These are phyloP conservation scores for Microctonus aethiopoides DNA, from an alignment of 2,888 invertebrate species.

Conservation along the genomic window DNA sequence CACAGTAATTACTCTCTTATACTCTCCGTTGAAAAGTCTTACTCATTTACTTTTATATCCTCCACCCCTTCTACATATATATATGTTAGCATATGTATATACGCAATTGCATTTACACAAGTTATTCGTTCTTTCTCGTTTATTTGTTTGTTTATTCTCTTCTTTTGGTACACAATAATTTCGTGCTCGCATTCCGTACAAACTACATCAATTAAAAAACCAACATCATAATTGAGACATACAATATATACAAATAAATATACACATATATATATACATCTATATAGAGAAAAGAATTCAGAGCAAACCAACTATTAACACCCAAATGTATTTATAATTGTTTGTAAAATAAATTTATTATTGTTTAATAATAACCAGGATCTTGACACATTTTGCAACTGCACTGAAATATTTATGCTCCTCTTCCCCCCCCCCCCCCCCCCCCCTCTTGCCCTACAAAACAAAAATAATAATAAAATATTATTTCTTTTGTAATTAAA, in stretches of 20 bases:
- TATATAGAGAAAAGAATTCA: slow-evolving; percentile 55
- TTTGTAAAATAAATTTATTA: slow-evolving; percentile 37
- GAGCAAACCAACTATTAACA: slow-evolving; percentile 41
- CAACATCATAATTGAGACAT: slow-evolving; percentile 62
- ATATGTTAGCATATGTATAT: neutral
- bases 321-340: slow-evolving; percentile 47
- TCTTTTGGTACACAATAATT: neutral
- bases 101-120: neutral
- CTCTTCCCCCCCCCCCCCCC: neutral
- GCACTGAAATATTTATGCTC: no score
- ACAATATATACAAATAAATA: no score
- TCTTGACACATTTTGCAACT: neutral
- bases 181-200: slow-evolving; percentile 52
- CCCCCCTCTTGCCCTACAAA: no score
- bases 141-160: neutral
- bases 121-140: neutral
- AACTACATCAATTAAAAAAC: slow-evolving; percentile 59
- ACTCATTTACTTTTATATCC: neutral
- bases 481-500: no score
- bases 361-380: slow-evolving; percentile 2
- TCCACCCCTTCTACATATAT: neutral
- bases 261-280: no score
- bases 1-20: slow-evolving; percentile 61
- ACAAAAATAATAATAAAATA: no score
- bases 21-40: neutral